Conservation (phyloP, 2,113 vertebrate species). For the Tenrec ecaudatus region DNA sequence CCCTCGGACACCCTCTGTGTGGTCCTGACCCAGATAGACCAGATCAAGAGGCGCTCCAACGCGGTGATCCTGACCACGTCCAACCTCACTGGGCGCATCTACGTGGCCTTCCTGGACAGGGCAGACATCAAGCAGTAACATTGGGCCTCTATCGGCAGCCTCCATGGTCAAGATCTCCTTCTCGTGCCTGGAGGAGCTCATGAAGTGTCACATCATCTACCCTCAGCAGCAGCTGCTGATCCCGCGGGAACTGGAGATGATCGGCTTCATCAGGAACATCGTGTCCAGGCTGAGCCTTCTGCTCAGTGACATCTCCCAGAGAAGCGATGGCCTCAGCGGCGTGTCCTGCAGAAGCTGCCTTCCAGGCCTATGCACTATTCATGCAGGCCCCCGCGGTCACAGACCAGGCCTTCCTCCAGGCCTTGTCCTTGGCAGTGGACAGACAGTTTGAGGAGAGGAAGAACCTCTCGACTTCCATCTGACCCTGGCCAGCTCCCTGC, state of each 20-base stretch:
- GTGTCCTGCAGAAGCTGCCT: conserved; percentile 95
- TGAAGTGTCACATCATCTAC: conserved; percentile 98
- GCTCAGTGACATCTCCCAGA: conserved; percentile 93
- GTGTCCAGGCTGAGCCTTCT: conserved; percentile 93
- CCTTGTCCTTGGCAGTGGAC: conserved; percentile 93
- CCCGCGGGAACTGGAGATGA: conserved; percentile 94
- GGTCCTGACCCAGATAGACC: too few relatives aligned
- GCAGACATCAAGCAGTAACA: conserved; percentile 98
- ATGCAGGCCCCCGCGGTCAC: conserved; percentile 92
- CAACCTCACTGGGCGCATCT: conserved; percentile 97
- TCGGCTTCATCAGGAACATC: conserved; percentile 93
- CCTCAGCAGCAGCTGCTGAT: conserved; percentile 96
- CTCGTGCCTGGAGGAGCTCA: conserved; percentile 96
- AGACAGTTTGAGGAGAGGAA: conserved; percentile 93
- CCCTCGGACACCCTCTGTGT: too few relatives aligned
- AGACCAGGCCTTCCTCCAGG: conserved; percentile 92
- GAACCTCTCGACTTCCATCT: conserved; percentile 86
- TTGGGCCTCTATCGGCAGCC: conserved; percentile 93
- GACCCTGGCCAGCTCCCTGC: conserved; percentile 40
- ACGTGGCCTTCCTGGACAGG: conserved; percentile 97
- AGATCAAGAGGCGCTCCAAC: conserved; percentile 96
- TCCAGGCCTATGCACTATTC: conserved; percentile 96
- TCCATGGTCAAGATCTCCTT: conserved; percentile 97
- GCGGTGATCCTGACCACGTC: conserved; percentile 98
- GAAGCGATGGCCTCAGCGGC: conserved; percentile 96